Percentiles rank a stretch among this genome's conserved stretches.
Evolutionary conservation across 2,113 vertebrate species (phyloP).

Genomic region (Cyphomyrus plagiostoma): DNA sequence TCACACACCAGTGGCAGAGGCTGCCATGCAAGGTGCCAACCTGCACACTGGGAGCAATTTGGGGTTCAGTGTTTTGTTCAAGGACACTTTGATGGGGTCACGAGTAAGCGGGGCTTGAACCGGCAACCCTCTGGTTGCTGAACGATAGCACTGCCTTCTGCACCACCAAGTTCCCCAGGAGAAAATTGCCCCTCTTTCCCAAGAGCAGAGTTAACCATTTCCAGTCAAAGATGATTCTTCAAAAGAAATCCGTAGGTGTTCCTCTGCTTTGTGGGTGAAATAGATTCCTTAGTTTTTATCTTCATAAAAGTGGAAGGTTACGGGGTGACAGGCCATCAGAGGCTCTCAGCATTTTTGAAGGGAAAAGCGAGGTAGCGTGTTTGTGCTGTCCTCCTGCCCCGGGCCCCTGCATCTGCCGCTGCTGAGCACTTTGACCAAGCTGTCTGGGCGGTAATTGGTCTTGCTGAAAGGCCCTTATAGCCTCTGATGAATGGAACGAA

Average conservation of each 20-base stretch:
- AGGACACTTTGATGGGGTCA: too few species aligned
- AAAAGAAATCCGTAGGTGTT: neutral
- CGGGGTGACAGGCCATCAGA: neutral
- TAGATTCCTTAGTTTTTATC: neutral
- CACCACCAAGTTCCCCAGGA: neutral
- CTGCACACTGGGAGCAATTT: too few species aligned
- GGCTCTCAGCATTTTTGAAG: neutral
- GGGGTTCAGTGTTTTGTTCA: too few species aligned
- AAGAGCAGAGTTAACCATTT: neutral
- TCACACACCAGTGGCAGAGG: too few species aligned
- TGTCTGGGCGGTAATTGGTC: neutral
- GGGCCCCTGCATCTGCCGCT: neutral
- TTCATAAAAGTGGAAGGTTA: neutral
- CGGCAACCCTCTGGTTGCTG: too few species aligned
- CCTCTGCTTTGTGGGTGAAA: neutral
- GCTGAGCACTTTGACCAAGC: neutral
- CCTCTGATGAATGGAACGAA: conserved; percentile 5
- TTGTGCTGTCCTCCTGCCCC: neutral
- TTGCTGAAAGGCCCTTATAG: neutral
- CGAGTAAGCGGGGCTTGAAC: too few species aligned
- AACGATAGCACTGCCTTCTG: too few species aligned
- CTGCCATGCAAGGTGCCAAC: too few species aligned
- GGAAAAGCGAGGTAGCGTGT: neutral
- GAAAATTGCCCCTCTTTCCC: neutral
- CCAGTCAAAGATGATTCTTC: neutral